Base-by-base conservation (phyloP, 2,113 vertebrate genomes). In the Semnornis frantzii region DNA sequence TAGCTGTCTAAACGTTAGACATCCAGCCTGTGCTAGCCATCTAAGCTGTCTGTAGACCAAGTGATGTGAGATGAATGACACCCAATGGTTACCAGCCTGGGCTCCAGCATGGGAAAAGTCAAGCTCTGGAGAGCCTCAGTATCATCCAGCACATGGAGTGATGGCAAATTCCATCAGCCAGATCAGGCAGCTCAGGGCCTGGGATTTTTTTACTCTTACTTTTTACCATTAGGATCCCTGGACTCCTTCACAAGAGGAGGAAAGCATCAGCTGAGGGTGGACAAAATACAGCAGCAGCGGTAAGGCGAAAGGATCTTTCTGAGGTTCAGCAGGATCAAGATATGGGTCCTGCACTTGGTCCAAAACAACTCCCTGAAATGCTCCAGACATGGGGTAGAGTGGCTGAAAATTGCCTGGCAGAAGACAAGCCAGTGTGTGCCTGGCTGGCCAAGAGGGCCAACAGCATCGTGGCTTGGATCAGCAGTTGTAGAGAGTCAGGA, bases 1-100 rank as follows among this genome's bases (percentile, higher is more conserved):
- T 34, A 90, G 87, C 86, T 87, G 90, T 46, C 78, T 80, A 55
- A 87, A 92, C 2, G 46, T 90, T 57, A 87, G 87, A 63, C 74
- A 68, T 52, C 87, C 33, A 75, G 78, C 19, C 82, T 76, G 82
- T 9, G n/a, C 82, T 71, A 66, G 83, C 58, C 87, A 83, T 39
- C 74, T 20, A 87, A 78, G 82, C 87, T 72, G 86, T 71, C 93
- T 87, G 64, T 23, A 76, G 82, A 46, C 31, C 82, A 8, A 83
- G 87, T 46, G 86, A 72, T 28, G 54, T 62, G 69, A 79, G 87
- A 81, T 16, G 54, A 76, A 84, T 82, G 60, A 73, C 91, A 83
- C 77, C 52, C 91, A 39, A 52, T 1, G 10, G 77, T 57, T 71
- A 74, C 57, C 91, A 86, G 82, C 88, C 76, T 68, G 39, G 88